Conservation (phyloP, 2,888 invertebrate genomes). For the Sarcophaga subvicina region DNA sequence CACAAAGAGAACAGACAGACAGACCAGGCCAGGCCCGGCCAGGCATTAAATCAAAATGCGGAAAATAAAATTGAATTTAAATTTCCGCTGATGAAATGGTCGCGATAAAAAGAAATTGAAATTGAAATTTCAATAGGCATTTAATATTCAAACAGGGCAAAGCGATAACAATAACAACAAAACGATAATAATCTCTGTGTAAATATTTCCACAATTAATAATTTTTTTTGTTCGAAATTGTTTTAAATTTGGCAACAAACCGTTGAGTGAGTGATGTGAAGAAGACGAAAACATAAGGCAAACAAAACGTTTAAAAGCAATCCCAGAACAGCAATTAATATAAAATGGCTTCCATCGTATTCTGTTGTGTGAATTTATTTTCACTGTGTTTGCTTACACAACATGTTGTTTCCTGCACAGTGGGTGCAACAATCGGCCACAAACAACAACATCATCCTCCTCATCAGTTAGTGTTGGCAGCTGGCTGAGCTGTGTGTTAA, state of each 20-base stretch:
- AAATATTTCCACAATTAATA: conserved; percentile 54
- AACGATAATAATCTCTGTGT: not conserved
- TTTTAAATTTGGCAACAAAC: conserved; percentile 28
- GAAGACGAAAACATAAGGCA: not conserved
- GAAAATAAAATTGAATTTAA: not conserved
- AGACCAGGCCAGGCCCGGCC: no score
- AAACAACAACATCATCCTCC: conserved; percentile 4
- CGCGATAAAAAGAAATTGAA: not conserved
- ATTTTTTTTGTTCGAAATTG: conserved; percentile 1
- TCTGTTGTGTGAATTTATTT: not conserved
- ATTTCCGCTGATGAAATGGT: not conserved
- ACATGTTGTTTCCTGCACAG: conserved; percentile 43
- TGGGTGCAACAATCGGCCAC: conserved; percentile 45
- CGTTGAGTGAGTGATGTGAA: conserved; percentile 11
- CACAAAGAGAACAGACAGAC: no score
- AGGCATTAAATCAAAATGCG: no score
- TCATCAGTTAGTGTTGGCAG: not conserved
- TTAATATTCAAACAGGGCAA: not conserved
- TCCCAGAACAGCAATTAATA: not conserved
- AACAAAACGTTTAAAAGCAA: not conserved
- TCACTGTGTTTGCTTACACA: not conserved
- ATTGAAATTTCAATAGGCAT: conserved; percentile 19
- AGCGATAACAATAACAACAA: not conserved
- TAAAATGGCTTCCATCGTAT: not conserved
- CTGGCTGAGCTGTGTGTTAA: not conserved